A percentile compares a stretch with the other conserved stretches of the same genome.
phyloP scores from a whole-genome alignment of 2,888 invertebrate species.

The Drosophila parthenogenetica region DNA sequence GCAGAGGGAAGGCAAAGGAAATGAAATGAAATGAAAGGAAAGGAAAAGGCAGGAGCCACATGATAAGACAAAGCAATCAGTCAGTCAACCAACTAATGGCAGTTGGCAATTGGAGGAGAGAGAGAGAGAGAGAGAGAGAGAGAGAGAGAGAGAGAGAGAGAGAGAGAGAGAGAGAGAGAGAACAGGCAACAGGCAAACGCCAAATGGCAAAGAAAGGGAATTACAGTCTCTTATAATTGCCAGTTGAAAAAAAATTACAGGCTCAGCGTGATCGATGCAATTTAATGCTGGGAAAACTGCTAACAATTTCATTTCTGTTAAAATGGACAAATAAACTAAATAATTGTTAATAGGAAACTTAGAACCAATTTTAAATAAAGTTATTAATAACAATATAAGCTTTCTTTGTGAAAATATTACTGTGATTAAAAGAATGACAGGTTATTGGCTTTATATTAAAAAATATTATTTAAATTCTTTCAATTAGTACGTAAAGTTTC shows the following conservation, averaged over 20 bases:
- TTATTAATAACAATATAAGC: no score
- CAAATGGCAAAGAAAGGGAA: slow-evolving; percentile 19
- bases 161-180: no score
- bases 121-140: no score
- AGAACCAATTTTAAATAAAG: no score
- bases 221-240: slow-evolving; percentile 59
- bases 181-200: slow-evolving; percentile 31
- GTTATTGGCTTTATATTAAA: no score
- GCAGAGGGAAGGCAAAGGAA: not conserved
- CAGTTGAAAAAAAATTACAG: slow-evolving; percentile 20
- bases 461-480: not conserved
- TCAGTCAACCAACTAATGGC: slow-evolving; percentile 62
- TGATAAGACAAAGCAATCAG: slow-evolving; percentile 80
- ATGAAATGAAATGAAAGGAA: no score
- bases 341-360: no score
- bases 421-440: no score
- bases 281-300: slow-evolving; percentile 37
- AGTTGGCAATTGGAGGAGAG: slow-evolving; percentile 22
- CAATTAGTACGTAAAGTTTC: not conserved
- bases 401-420: no score
- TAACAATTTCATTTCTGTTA: slow-evolving; percentile 16
- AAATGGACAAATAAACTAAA: no score
- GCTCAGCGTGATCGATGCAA: slow-evolving; percentile 56
- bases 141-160: no score
- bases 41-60: slow-evolving; percentile 13